Evolutionary conservation across 2,888 invertebrate species (phyloP).

Genomic region (Archips xylosteana): DNA sequence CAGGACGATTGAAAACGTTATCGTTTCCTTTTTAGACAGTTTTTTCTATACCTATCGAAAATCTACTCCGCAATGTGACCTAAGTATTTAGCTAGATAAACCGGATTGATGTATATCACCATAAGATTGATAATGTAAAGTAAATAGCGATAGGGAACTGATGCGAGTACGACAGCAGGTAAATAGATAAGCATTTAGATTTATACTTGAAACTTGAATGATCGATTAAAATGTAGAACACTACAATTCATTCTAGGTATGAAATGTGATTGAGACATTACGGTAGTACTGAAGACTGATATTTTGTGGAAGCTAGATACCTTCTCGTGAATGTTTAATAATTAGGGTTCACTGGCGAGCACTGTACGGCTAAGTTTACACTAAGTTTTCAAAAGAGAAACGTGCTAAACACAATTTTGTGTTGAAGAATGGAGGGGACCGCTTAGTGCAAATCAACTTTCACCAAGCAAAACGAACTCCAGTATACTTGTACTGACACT

Average conservation of each 20-base stretch:
- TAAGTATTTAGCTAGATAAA: constrained; percentile 31
- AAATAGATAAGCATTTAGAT: constrained; percentile 13
- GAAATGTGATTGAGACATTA: too few relatives aligned
- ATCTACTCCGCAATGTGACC: constrained; percentile 28
- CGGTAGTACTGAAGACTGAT: too few relatives aligned
- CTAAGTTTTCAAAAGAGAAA: constrained; percentile 49
- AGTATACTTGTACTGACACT: constrained; percentile 41
- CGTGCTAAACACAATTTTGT: constrained; percentile 50
- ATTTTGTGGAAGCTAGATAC: not conserved
- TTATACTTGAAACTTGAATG: not conserved
- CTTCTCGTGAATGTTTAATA: not conserved
- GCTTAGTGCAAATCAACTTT: constrained; percentile 74
- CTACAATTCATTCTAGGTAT: not conserved
- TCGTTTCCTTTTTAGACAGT: constrained; percentile 22
- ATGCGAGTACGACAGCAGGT: not conserved
- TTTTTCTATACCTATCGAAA: constrained; percentile 17
- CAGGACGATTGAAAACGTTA: constrained; percentile 19
- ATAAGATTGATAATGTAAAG: constrained; percentile 26
- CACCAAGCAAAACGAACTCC: constrained; percentile 62
- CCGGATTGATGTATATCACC: constrained; percentile 15
- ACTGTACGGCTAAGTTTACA: not conserved
- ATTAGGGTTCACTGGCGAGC: not conserved
- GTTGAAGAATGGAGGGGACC: constrained; percentile 52
- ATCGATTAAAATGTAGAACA: not conserved
- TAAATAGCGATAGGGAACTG: not conserved